Conservation (phyloP, 2,797 vertebrate species). For the Typhlichthys subterraneus region DNA sequence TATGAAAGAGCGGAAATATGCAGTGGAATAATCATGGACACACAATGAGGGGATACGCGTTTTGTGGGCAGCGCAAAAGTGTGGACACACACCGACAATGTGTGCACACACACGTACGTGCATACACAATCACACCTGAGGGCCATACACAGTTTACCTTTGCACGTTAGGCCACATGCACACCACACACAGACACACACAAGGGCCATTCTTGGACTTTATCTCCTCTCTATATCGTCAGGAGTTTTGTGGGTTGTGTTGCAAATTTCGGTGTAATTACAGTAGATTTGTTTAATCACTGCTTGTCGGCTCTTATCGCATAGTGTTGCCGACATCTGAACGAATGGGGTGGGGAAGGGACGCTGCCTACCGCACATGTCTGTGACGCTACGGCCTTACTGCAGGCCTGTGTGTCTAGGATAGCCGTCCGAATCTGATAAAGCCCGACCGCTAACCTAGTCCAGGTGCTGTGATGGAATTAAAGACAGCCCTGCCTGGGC, state of each 20-base stretch:
- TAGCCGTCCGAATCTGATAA: slow-evolving; percentile 67
- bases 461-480: slow-evolving; percentile 75
- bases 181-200: slow-evolving; percentile 9
- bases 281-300: slow-evolving; percentile 61
- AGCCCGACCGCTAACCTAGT: slow-evolving; percentile 68
- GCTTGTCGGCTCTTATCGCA: slow-evolving; percentile 54
- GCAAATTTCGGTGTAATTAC: slow-evolving; percentile 61
- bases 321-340: slow-evolving; percentile 49
- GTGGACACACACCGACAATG: slow-evolving; percentile 34
- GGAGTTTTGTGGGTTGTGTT: slow-evolving; percentile 33
- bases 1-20: slow-evolving; percentile 38
- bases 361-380: not conserved
- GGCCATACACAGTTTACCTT: not conserved
- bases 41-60: slow-evolving; percentile 4
- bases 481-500: slow-evolving; percentile 63
- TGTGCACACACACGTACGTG: slow-evolving; percentile 30
- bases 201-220: slow-evolving; percentile 19
- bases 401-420: slow-evolving; percentile 53
- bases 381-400: too few species aligned
- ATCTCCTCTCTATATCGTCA: slow-evolving; percentile 53
- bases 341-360: slow-evolving; percentile 13
- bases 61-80: slow-evolving; percentile 43
- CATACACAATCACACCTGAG: slow-evolving; percentile 21
- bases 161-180: not conserved
- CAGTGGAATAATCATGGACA: slow-evolving; percentile 35